Conservation (phyloP, 2,797 vertebrate species). For the Passerculus sandwichensis region DNA sequence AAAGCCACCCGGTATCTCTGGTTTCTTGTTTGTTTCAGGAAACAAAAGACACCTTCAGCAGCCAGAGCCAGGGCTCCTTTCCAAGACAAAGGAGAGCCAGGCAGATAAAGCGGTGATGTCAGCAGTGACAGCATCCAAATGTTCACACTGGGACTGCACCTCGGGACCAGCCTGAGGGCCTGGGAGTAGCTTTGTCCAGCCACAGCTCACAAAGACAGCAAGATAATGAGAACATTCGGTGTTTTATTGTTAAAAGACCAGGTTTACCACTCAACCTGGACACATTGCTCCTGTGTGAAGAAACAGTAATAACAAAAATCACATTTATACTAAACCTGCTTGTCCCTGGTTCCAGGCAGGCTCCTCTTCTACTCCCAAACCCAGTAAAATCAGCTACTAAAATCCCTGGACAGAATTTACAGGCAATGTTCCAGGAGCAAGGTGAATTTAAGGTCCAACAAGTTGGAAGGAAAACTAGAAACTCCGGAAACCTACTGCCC, state of each 20-base stretch:
- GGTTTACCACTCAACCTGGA: neutral
- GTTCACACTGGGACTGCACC: neutral
- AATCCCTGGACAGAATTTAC: neutral
- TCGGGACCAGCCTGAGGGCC: neutral
- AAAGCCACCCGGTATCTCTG: neutral
- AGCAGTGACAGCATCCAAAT: neutral
- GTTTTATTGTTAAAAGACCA: neutral
- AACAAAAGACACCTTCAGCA: constrained; percentile 20
- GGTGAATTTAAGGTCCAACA: neutral
- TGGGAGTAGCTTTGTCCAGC: neutral
- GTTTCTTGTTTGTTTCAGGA: neutral
- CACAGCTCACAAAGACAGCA: neutral
- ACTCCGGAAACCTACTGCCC: neutral
- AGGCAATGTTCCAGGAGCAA: neutral
- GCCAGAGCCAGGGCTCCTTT: neutral
- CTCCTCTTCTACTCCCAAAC: neutral
- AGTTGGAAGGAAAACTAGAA: neutral
- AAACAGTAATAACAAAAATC: neutral
- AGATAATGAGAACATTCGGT: neutral
- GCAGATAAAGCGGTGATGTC: neutral
- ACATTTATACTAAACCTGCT: neutral
- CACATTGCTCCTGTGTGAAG: neutral
- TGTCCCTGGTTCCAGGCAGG: neutral
- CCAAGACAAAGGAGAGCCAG: neutral
- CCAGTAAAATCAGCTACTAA: neutral